Percentiles rank a stretch among this genome's conserved stretches.
These are phyloP conservation scores for Apostichopus californicus DNA, from an alignment of 35 echinoderm and acorn worm species.

Conservation along the genomic window DNA sequence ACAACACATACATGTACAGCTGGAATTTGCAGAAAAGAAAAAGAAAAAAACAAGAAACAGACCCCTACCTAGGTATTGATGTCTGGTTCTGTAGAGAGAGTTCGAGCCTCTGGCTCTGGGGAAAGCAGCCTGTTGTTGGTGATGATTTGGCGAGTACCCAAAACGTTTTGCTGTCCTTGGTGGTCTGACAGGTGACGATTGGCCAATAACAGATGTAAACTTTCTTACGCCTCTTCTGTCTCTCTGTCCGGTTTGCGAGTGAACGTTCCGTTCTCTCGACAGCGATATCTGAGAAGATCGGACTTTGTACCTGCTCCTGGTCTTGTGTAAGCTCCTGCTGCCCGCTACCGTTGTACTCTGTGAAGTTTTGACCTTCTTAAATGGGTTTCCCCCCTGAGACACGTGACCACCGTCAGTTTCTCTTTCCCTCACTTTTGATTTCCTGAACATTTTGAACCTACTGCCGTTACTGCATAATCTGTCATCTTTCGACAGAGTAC, in stretches of 20 bases:
- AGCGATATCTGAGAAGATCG: neutral
- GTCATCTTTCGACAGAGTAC: neutral
- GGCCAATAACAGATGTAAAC: neutral
- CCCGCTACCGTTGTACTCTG: neutral
- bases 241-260: neutral
- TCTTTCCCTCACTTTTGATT: neutral
- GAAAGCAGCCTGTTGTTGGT: neutral
- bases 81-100: neutral
- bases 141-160: neutral
- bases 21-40: no score
- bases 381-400: neutral
- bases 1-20: no score
- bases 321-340: conserved; percentile 21
- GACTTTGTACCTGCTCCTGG: conserved; percentile 26
- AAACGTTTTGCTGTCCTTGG: neutral
- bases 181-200: neutral
- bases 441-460: neutral
- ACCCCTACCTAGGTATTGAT: neutral
- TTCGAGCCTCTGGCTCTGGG: neutral
- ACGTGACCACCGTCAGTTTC: neutral
- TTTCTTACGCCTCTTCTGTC: neutral
- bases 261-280: neutral
- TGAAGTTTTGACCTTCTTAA: neutral
- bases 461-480: neutral
- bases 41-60: no score